Evolutionary conservation across 2,113 vertebrate species (phyloP).

Genomic region (Pseudopipra pipra): DNA sequence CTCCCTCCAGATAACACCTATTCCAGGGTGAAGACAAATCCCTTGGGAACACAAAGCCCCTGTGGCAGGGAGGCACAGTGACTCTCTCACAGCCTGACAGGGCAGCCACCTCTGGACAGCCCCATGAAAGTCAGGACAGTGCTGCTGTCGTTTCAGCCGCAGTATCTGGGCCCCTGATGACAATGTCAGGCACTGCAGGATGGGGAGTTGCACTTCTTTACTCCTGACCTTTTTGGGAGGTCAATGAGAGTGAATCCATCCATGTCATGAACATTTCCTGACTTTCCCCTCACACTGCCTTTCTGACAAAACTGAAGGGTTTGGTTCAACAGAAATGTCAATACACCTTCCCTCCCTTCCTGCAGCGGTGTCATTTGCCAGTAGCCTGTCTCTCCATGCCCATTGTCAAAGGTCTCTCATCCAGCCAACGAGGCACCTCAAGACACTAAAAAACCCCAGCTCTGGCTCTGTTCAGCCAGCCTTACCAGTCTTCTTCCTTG

Average conservation of each 20-base stretch:
- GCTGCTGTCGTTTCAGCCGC: not conserved
- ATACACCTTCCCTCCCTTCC: not conserved
- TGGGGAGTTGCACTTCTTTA: not conserved
- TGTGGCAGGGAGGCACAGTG: rapidly evolving
- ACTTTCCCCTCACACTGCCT: not conserved
- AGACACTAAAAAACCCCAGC: not conserved
- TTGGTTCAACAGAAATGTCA: not conserved
- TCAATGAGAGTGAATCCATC: not conserved
- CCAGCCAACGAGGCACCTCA: not conserved
- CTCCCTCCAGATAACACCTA: not conserved
- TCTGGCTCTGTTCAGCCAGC: not conserved
- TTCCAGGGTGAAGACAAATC: not conserved
- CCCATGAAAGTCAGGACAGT: not conserved
- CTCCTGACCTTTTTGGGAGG: not conserved
- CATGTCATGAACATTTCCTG: not conserved
- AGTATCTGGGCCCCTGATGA: not conserved
- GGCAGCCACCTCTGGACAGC: not conserved
- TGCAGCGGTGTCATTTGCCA: not conserved
- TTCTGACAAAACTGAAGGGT: not conserved
- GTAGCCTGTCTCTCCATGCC: not conserved
- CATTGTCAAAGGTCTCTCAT: not conserved
- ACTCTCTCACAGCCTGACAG: not conserved
- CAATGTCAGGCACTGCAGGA: not conserved
- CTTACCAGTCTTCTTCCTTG: conserved; percentile 1
- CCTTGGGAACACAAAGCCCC: not conserved